phyloP scores from a whole-genome alignment of 2,797 vertebrate species.

The Sebastolobus altivelis region DNA sequence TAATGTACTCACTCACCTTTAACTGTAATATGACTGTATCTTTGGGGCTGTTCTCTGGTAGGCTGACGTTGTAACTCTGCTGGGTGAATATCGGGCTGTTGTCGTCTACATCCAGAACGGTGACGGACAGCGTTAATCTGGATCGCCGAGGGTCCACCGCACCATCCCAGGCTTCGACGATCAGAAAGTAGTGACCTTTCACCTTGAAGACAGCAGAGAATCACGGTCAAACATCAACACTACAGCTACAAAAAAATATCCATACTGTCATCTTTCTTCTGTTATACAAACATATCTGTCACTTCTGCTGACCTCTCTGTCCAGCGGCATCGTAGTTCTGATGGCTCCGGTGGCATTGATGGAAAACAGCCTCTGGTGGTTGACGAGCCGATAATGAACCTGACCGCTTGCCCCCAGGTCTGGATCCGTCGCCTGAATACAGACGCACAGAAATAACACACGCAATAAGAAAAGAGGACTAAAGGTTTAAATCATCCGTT shows the following conservation, averaged over 20 bases:
- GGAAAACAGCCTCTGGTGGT: constrained; percentile 91
- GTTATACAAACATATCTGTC: not conserved
- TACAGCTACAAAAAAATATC: not conserved
- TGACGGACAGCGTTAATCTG: constrained; percentile 87
- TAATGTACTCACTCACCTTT: constrained; percentile 81
- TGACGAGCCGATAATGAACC: constrained; percentile 91
- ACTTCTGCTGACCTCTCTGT: constrained; percentile 87
- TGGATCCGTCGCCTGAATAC: constrained; percentile 90
- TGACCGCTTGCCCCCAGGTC: constrained; percentile 93
- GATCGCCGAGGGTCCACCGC: constrained; percentile 90
- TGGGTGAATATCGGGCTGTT: constrained; percentile 95
- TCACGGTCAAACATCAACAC: not conserved
- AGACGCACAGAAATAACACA: not conserved
- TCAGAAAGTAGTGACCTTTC: constrained; percentile 89
- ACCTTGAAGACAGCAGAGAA: constrained; percentile 53
- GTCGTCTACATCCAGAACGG: constrained; percentile 95
- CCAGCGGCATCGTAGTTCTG: constrained; percentile 88
- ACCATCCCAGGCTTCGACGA: constrained; percentile 92
- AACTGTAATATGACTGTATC: constrained; percentile 89
- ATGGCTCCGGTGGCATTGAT: constrained; percentile 93
- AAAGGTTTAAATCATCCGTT: constrained; percentile 7
- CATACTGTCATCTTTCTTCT: not conserved
- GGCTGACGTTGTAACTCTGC: constrained; percentile 84
- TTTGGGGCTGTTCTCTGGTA: constrained; percentile 92
- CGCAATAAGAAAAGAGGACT: constrained; percentile 3